Conservation (phyloP, 53 echinoderm and acorn worm genomes). For the Paracentrotus lividus region DNA sequence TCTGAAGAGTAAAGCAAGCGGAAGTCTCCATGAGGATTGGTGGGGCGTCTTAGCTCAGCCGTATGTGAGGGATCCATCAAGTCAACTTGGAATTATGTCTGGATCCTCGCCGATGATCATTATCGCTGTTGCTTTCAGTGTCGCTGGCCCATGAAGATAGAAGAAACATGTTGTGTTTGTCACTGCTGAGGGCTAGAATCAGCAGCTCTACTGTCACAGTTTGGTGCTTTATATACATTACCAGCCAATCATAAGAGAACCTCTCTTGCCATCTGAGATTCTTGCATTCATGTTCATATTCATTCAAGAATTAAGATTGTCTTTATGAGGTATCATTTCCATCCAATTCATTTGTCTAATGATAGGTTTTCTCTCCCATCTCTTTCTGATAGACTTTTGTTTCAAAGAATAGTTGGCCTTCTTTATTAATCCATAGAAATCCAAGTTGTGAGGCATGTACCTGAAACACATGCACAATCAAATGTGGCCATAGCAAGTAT, state of each 20-base stretch:
- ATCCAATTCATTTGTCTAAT: too few species aligned
- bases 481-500: too few species aligned
- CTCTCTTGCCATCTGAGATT: background rate
- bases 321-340: background rate
- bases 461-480: too few species aligned
- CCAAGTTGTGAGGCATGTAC: too few species aligned
- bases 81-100: background rate
- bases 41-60: too few species aligned
- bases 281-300: background rate
- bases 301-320: background rate
- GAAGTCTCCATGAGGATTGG: too few species aligned
- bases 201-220: background rate
- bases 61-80: too few species aligned
- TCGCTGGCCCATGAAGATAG: background rate
- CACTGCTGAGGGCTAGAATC: background rate
- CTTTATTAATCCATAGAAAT: too few species aligned
- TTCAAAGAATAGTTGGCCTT: too few species aligned
- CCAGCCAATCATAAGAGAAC: background rate
- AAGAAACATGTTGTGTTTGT: background rate
- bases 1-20: background rate
- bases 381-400: too few species aligned
- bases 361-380: too few species aligned
- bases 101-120: background rate
- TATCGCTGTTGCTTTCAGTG: background rate
- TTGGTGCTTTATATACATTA: background rate